phyloP scores from a whole-genome alignment of 1,140 invertebrate species.

The Meteorus sp. region DNA sequence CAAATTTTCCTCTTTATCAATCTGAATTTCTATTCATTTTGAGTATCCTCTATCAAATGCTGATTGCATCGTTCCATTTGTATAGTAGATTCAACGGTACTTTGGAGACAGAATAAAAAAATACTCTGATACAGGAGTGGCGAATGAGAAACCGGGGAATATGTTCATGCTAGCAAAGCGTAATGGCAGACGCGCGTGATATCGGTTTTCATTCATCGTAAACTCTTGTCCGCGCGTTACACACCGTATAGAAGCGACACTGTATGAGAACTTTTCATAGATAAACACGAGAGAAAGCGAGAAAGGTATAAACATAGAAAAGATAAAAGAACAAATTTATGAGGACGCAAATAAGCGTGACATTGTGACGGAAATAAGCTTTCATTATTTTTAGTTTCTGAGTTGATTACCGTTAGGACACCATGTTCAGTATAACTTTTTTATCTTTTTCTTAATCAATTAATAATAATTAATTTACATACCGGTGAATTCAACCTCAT shows the following conservation, averaged over 20 bases:
- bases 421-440: too few species aligned
- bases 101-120: too few species aligned
- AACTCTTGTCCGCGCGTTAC: constrained; percentile 6
- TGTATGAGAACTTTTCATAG: not conserved
- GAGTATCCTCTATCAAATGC: too few species aligned
- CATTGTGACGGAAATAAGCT: constrained; percentile 26
- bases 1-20: too few species aligned
- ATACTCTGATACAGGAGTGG: not conserved
- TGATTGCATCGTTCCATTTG: too few species aligned
- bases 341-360: constrained; percentile 21
- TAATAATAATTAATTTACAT: too few species aligned
- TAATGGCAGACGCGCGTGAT: constrained; percentile 25
- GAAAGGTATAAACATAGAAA: constrained; percentile 1
- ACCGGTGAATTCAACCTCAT: too few species aligned
- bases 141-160: not conserved
- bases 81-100: too few species aligned
- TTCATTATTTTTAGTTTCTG: constrained; percentile 19
- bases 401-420: constrained; percentile 12
- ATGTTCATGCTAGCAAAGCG: not conserved
- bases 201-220: constrained; percentile 29
- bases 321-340: too few species aligned
- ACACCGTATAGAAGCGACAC: not conserved
- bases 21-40: too few species aligned
- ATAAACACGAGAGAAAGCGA: not conserved
- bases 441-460: too few species aligned